Evolutionary conservation across 2,113 vertebrate genomes (phyloP), one percentile per base, ranked within the genome.

Genomic region (Brachypodius melanocephalos): DNA sequence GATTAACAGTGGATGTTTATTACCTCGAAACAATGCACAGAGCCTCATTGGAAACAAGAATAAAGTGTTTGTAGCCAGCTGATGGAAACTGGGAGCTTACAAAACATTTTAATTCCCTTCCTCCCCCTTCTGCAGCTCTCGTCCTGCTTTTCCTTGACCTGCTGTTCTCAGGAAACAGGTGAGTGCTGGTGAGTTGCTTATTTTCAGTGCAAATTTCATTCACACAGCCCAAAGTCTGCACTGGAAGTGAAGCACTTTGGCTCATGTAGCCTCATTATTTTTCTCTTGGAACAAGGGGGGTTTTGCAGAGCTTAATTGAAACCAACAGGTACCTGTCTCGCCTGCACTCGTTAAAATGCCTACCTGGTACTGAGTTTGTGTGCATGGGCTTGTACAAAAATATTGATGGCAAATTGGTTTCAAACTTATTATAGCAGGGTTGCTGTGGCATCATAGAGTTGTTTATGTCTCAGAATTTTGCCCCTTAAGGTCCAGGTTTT

Each of bases 291-390:
- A 74, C 75, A 36, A 68, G 48, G 17, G 7, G 68, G 69, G 67
- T 46, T 95, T 91, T 88, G 40, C 75, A 85, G 74, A 88, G 75
- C 78, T 77, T 93, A 62, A 88, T 77, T 91, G 91, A 96, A 95
- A 63, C 78, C 89, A 96, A 94, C 67, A 91, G 81, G 88, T 83
- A 69, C 80, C 85, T 85, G 45, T 75, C 89, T 93, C 57, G 24
- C 85, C 81, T 62, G 54, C 43, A 31, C 45, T 80, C 40, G 55
- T 91, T 86, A 93, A 93, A 85, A 79, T 63, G 68, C 89, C 75
- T 71, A 1, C 46, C 31, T 85, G 71, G 55, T 52, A 31, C 71
- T 81, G 28, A 48, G 83, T 91, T 65, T 79, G 71, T 69, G n/a
- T 26, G 10, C 75, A 80, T 73, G 77, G 90, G 83, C 78, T 66